Evolutionary conservation across 2,888 invertebrate genomes (phyloP).

Genomic region (Thalpophila matura): DNA sequence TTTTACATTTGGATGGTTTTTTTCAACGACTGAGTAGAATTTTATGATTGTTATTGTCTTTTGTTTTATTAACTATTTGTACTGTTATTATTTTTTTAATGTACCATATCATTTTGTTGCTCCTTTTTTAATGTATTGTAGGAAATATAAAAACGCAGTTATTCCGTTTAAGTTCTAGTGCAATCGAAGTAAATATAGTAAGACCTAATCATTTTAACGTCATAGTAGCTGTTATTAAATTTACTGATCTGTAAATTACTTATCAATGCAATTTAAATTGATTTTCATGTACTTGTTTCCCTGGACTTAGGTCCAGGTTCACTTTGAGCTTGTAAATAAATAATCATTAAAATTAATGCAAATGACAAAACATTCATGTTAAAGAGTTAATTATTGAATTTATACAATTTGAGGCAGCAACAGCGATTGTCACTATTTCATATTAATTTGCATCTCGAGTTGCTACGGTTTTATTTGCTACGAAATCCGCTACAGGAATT

Average conservation of each 20-base stretch:
- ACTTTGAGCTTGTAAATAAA: conserved; percentile 48
- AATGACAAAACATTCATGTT: conserved; percentile 19
- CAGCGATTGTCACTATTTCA: not conserved
- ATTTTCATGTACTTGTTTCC: conserved; percentile 26
- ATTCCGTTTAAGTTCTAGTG: conserved; percentile 21
- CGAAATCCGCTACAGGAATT: conserved; percentile 1
- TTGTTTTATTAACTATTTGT: no score
- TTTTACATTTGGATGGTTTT: not conserved
- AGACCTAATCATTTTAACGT: conserved; percentile 40
- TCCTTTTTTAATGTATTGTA: conserved; percentile 38
- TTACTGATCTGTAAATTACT: conserved; percentile 37
- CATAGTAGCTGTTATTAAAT: conserved; percentile 29
- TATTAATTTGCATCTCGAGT: not conserved
- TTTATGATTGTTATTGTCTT: conserved; percentile 8
- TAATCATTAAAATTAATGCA: conserved; percentile 5
- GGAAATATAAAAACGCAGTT: conserved; percentile 17
- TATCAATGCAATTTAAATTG: conserved; percentile 23
- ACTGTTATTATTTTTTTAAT: no score
- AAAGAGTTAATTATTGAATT: conserved; percentile 13
- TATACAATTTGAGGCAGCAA: conserved; percentile 4
- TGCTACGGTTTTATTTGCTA: not conserved
- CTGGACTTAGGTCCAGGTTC: conserved; percentile 12
- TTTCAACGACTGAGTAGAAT: conserved; percentile 41
- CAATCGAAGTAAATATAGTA: conserved; percentile 36
- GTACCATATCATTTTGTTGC: no score